Evolutionary conservation across 2,888 invertebrate genomes (phyloP).

Genomic region (Nemotelus pantherinus): DNA sequence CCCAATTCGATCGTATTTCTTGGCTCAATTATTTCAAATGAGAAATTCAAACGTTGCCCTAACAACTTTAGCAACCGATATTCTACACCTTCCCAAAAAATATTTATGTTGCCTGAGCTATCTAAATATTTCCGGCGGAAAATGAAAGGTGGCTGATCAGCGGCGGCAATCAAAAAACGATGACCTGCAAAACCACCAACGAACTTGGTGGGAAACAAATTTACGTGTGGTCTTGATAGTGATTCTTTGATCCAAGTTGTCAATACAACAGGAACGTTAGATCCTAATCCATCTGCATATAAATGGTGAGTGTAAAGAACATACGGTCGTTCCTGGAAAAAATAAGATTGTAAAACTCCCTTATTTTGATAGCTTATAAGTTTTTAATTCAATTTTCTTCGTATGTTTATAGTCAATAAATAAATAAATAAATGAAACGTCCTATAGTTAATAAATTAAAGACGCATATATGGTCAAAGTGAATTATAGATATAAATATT

Average conservation of each 20-base stretch:
- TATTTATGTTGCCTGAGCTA: conserved; percentile 55
- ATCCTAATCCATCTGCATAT: conserved; percentile 78
- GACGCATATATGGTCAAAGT: too few relatives aligned
- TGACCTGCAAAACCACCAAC: conserved; percentile 77
- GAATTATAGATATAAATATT: too few relatives aligned
- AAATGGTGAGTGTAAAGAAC: conserved; percentile 80
- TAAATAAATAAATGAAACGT: too few relatives aligned
- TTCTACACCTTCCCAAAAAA: conserved; percentile 77
- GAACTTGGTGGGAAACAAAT: conserved; percentile 78
- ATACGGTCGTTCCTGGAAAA: conserved; percentile 73
- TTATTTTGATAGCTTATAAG: background rate
- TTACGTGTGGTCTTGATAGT: conserved; percentile 70
- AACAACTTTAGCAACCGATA: conserved; percentile 72
- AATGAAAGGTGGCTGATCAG: conserved; percentile 79
- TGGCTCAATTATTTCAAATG: conserved; percentile 74
- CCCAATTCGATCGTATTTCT: conserved; percentile 63
- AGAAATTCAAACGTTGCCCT: conserved; percentile 75
- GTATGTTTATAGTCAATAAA: too few relatives aligned
- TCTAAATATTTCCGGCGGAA: conserved; percentile 65
- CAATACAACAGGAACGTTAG: conserved; percentile 73
- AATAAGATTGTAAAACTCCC: background rate
- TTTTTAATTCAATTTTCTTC: too few relatives aligned
- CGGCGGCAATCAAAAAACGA: conserved; percentile 75
- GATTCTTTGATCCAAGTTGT: conserved; percentile 76
- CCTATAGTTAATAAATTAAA: too few relatives aligned